Percentiles rank a stretch among this genome's conserved stretches.
These are phyloP conservation scores for Phyllopteryx taeniolatus DNA, from an alignment of 2,113 vertebrate species.

Conservation along the genomic window DNA sequence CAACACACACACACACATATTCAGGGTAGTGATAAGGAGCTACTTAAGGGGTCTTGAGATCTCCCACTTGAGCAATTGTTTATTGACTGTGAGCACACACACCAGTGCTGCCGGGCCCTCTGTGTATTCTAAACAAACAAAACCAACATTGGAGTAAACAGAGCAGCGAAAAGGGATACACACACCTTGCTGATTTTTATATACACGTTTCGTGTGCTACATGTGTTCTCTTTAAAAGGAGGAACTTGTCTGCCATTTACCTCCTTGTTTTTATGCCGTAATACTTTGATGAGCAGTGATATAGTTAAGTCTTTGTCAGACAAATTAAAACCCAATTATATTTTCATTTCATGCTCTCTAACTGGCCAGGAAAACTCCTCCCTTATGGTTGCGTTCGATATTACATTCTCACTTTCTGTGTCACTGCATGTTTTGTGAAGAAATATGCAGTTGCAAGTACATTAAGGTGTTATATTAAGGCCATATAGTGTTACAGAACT, in stretches of 20 bases:
- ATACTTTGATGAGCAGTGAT: conserved; percentile 47
- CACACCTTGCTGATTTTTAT: conserved; percentile 2
- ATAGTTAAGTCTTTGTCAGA: conserved; percentile 47
- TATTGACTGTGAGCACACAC: conserved; percentile 39
- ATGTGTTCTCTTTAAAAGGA: conserved; percentile 2
- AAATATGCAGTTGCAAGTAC: conserved; percentile 16
- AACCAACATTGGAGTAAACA: conserved; percentile 14
- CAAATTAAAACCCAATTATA: conserved; percentile 75
- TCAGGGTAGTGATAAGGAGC: conserved; percentile 49
- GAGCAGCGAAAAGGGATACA: conserved; percentile 25
- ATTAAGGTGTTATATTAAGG: conserved; percentile 42
- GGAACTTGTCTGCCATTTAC: conserved; percentile 31
- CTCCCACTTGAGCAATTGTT: conserved; percentile 50
- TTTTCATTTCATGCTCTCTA: conserved; percentile 72
- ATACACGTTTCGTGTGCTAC: conserved; percentile 3
- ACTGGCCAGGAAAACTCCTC: conserved; percentile 43
- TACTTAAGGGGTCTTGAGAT: conserved; percentile 57
- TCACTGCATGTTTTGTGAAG: conserved; percentile 10
- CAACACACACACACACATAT: conserved; percentile 19
- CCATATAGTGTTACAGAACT: conserved; percentile 10
- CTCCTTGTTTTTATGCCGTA: conserved; percentile 36
- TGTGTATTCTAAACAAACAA: conserved; percentile 30
- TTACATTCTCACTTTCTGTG: conserved; percentile 5
- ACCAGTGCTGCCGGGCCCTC: conserved; percentile 13
- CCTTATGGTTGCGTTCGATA: conserved; percentile 12